Evolutionary conservation across 2,113 vertebrate genomes (phyloP), one percentile per base, ranked within the genome.

Genomic region (Smithornis capensis): DNA sequence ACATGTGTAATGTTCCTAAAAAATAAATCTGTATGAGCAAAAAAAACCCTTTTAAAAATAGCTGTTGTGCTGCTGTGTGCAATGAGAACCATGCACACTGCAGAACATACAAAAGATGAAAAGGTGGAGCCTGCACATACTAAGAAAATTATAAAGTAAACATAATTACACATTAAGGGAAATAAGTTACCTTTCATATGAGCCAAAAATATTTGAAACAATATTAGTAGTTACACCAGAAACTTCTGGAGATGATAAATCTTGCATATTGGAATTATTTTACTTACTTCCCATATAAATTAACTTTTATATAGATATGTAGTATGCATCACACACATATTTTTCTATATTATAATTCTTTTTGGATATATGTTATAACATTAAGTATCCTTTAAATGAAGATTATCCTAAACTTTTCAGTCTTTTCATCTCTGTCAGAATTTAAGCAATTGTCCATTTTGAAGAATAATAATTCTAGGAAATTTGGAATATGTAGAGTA

Each of bases 191-290:
- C 21, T n/a, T 77, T 87, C 74, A 35, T 13, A 40, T 10, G 16
- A 77, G 25, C 35, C 80, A n/a, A 63, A 93, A 95, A 64, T 19
- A 83, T 59, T 52, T 87, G n/a, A 97, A 91, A 45, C 55, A 80
- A 83, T 56, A 9, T 35, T 60, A 59, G 12, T 5, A 38, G 18
- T 62, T 84, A 14, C 19, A 49, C 29, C 9, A 85, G 38, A 91
- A 91, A 68, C 17, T 82, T 87, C 10, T 19, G 60, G 60, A 75
- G 16, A 25, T 74, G 65, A 37, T n/a, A 71, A 82, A 79, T 57
- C 19, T 22, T 67, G 33, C 17, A 24, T 76, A 40, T 25, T 67
- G 9, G 12, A 81, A 82, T 42, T 5, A 68, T 77, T 86, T 80
- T 33, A 38, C n/a, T 83, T 83, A 40, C 33, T 83, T 83, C 11